Base-by-base conservation (phyloP, 2,797 vertebrate species). In the Diplodus puntazzo region DNA sequence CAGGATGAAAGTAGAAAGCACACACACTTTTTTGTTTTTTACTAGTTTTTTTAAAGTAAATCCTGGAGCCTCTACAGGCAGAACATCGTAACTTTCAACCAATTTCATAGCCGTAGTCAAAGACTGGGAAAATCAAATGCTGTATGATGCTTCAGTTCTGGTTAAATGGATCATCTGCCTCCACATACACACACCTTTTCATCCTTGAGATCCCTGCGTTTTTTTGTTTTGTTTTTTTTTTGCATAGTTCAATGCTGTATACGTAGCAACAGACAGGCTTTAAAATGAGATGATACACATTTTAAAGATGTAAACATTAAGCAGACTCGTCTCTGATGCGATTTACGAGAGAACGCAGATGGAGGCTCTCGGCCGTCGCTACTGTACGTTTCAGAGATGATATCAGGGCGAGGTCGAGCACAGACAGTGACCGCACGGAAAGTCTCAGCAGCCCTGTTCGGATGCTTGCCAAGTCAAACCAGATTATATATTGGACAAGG, bases 401-500 rank as follows among this genome's bases (percentile, higher is more conserved):
- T 59, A 39, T 62, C 7, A 42, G 23, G 48, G 39, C 63, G 25
- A 73, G 25, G 13, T 13, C 7, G 21, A 55, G 65, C 14, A 30
- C 34, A 52, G 39, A 55, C 75, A 16, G 63, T 0, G 23, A 20
- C 21, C 6, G 66, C 64, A 71, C 16, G 14, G 62, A 75, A 25
- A 62, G 53, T 57, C 58, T 63, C 60, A 69, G 61, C 62, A 39
- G 39, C 52, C 55, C 34, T 43, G 43, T 30, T 50, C 21, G 25
- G 78, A 60, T 23, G 1, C 68, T 78, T 63, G 55, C 54, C 74
- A 88, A 85, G 17, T 77, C 21, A 0, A 69, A 54, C 48, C 55
- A 81, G 72, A 87, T 88, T 83, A 80, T 34, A 70, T 6, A 69
- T 75, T 70, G 69, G 46, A 82, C 59, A 63, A 25, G 64, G 46